Evolutionary conservation across 2,888 invertebrate species (phyloP).

Genomic region (Latrodectus hesperus): DNA sequence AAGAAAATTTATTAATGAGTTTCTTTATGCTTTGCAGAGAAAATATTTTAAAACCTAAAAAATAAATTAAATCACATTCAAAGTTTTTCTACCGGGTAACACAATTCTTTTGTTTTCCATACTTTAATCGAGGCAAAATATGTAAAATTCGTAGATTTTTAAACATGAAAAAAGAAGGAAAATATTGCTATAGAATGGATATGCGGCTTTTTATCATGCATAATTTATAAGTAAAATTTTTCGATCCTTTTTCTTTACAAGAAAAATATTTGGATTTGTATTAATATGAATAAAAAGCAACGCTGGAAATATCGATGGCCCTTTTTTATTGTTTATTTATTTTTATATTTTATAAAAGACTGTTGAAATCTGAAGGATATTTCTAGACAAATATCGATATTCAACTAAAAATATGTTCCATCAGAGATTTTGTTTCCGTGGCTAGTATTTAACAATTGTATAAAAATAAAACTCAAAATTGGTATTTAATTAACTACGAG

Average conservation of each 20-base stretch:
- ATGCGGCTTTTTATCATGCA: constrained; percentile 30
- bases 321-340: background rate
- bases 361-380: too few species aligned
- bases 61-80: constrained; percentile 16
- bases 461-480: too few species aligned
- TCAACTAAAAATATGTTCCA: too few species aligned
- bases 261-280: constrained; percentile 30
- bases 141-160: constrained; percentile 40
- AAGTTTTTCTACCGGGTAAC: background rate
- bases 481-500: too few species aligned
- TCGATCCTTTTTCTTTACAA: background rate
- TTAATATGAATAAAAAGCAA: constrained; percentile 52
- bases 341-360: too few species aligned
- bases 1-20: constrained; percentile 42
- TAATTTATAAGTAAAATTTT: constrained; percentile 47
- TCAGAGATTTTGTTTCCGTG: too few species aligned
- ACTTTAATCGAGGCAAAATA: constrained; percentile 34
- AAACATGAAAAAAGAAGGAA: constrained; percentile 26
- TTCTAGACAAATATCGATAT: too few species aligned
- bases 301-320: constrained; percentile 30
- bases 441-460: too few species aligned
- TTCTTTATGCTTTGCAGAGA: constrained; percentile 6
- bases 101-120: constrained; percentile 11
- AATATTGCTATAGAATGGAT: constrained; percentile 13
- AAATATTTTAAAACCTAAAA: constrained; percentile 16